Evolutionary conservation across 1,140 invertebrate genomes (phyloP), one percentile per base, ranked within the genome.

Genomic region (Sogatella furcifera): DNA sequence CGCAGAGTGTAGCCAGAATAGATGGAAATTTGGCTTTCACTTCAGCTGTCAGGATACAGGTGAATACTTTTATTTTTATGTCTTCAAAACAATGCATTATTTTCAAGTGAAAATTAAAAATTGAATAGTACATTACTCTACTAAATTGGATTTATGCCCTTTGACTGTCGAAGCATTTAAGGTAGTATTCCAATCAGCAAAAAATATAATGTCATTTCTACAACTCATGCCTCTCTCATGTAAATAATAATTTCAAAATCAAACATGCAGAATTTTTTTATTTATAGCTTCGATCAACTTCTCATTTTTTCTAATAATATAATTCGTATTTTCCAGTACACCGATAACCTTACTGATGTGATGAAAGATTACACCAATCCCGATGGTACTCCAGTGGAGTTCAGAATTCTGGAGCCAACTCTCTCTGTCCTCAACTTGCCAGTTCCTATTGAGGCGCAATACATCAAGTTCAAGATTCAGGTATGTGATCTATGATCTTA

Each of bases 341-440:
- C 89, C 0, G 88, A 95, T 68, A 86, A 95, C 68, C 74, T 95
- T 41, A 92, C 91, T 0, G 93, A 95, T 70, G 76, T 86, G 0
- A 93, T 94, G 71, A 89, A 84, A 73, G 91, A 95, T 67, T 95
- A 96, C 66, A 85, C 88, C 15, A 95, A 95, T 72, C 87, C 90
- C 8, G 89, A 94, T 71, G 90, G 90, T 14, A 90, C 90, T 1
- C 88, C 91, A n/a, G 90, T 95, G 0, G 91, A 95, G 71, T 95
- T 95, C 68, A 78, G 90, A 43, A 90, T 92, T 66, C 71, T 91
- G 9, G 90, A 92, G 68, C 88, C 90, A 0, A 91, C 87, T 57
- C 73, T 95, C 9, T 94, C 92, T 0, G 88, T 95, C 34, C 71
- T 97, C 1, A 95, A 95, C 69, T 73, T 97, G 14, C 92, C 92